Percentiles rank a stretch among this genome's conserved stretches.
Conservation (phyloP, 2,797 vertebrate genomes). For the Muscicapa striata region DNA sequence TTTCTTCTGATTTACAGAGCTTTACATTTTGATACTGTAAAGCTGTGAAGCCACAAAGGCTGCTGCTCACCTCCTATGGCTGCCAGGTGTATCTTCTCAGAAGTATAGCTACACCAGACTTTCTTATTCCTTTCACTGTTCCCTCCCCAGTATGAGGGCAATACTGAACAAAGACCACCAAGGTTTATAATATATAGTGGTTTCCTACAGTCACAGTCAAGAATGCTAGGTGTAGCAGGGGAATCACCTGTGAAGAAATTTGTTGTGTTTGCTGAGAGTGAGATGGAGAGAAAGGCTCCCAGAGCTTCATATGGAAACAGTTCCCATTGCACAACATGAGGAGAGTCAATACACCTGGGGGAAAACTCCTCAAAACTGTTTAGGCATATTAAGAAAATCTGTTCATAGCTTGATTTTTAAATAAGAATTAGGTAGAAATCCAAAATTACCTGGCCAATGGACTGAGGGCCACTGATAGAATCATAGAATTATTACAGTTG, state of each 20-base stretch:
- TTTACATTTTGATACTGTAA: neutral
- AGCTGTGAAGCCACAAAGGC: neutral
- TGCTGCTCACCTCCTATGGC: neutral
- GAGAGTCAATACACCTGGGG: rapidly evolving
- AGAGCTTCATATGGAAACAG: neutral
- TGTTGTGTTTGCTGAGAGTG: neutral
- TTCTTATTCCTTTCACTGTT: neutral
- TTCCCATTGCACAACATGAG: neutral
- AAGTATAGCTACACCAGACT: neutral
- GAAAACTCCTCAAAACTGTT: neutral
- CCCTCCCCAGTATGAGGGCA: neutral
- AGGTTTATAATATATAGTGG: neutral
- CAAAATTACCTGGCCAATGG: neutral
- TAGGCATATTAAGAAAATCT: neutral
- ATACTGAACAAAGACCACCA: neutral
- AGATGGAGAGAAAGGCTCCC: neutral
- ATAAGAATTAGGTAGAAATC: neutral
- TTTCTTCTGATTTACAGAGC: neutral
- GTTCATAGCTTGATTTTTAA: neutral
- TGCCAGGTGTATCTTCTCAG: neutral
- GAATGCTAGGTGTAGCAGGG: neutral
- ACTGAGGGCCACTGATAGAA: neutral
- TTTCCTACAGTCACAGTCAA: neutral
- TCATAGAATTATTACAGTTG: neutral
- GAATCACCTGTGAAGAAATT: neutral